Evolutionary conservation across 2,888 invertebrate species (phyloP), one percentile per base, ranked within the genome.

Genomic region (Protonemura montana): DNA sequence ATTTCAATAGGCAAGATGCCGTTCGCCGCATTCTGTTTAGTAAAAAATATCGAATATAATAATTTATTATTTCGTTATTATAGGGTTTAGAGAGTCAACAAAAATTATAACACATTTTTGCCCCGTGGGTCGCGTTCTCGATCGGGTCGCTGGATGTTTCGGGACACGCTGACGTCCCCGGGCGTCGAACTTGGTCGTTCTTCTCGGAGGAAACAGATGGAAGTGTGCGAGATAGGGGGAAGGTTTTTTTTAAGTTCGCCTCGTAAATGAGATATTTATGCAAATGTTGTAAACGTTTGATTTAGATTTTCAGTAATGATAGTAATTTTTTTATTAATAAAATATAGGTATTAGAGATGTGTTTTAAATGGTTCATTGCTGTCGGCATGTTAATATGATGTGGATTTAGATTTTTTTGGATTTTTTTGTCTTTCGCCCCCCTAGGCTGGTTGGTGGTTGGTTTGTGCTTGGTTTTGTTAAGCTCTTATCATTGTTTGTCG

Each of bases 61-160:
- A 59, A 86, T 86, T 86, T 86, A 86, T 86, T 86, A 82, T 82
- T 76, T 76, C 86, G 83, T 86, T 86, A 86, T 86, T 86, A 86
- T 86, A 86, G 86, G 86, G 86, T 59, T 76, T 86, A 59, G 59
- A 21, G 59, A 59, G 59, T 59, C 59, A 59, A 59, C 59, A 59
- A 59, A 59, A 59, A 59, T 59, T 59, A 59, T 59, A 59, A 59
- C 59, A 21, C 59, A 21, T 59, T 21, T 59, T 21, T 10, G 59
- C 59, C 59, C 59, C 59, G 59, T 10, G 59, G 59, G 13, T 59
- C 59, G 59, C 1, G 59, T 10, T 13, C 21, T 21, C 16, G 59
- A 21, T 2, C 59, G 59, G 59, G 35, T 35, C 35, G 35, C 35
- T 35, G 10, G 5, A 35, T 35, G 35, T 35, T 35, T 35, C 35